phyloP scores from a whole-genome alignment of 2,113 vertebrate species.

The Pseudorasbora parva region DNA sequence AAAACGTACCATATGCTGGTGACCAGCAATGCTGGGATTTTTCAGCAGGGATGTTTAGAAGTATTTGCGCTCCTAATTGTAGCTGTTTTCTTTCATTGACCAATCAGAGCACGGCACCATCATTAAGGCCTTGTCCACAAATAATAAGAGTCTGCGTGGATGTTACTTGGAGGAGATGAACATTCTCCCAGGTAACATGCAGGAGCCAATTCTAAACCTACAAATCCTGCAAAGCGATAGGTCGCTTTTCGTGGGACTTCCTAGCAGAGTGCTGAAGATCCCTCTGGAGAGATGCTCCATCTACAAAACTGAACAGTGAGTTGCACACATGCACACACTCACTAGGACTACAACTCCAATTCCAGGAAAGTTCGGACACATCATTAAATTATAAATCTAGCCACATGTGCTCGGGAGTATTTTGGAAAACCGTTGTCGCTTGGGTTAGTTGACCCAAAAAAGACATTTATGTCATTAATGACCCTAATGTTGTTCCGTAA shows the following conservation, averaged over 20 bases:
- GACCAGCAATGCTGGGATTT: too few relatives aligned
- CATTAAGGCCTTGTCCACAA: constrained; percentile 87
- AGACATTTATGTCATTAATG: too few relatives aligned
- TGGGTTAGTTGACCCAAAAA: too few relatives aligned
- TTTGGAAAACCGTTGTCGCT: too few relatives aligned
- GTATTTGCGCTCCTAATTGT: too few relatives aligned
- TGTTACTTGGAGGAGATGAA: constrained; percentile 93
- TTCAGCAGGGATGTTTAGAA: too few relatives aligned
- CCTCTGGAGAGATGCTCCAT: constrained; percentile 88
- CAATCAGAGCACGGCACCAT: constrained; percentile 89
- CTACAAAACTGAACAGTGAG: constrained; percentile 82
- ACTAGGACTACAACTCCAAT: too few relatives aligned
- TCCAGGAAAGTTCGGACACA: too few relatives aligned
- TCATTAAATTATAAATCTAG: too few relatives aligned
- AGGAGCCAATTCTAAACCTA: constrained; percentile 84
- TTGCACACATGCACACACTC: constrained; percentile 1
- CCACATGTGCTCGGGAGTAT: too few relatives aligned
- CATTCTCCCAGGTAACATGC: constrained; percentile 79
- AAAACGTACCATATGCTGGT: too few relatives aligned
- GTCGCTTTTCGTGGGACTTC: constrained; percentile 88
- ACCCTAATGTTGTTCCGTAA: too few relatives aligned
- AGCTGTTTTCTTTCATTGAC: constrained; percentile 5
- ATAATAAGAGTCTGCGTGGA: constrained; percentile 81
- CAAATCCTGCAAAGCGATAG: constrained; percentile 88
- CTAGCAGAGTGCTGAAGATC: constrained; percentile 85